Percentiles rank a stretch among this genome's conserved stretches.
Conservation (phyloP, 2,797 vertebrate species). For the Catharus ustulatus region DNA sequence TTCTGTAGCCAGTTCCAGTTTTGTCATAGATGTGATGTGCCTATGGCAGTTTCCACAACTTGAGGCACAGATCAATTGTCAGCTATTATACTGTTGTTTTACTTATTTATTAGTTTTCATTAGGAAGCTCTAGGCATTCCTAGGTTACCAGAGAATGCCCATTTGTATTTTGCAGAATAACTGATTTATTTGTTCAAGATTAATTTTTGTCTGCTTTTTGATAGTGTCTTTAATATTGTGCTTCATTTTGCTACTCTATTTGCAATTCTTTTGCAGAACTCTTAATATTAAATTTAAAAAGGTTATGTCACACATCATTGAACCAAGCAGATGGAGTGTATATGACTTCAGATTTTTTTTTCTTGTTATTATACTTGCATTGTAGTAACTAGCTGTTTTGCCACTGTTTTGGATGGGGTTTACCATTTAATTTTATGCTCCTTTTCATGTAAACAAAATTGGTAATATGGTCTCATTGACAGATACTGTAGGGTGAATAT, state of each 20-base stretch:
- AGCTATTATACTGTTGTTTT: background rate
- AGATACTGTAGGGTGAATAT: background rate
- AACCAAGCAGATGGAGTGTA: background rate
- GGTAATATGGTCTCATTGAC: background rate
- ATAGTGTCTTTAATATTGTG: background rate
- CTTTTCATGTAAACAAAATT: background rate
- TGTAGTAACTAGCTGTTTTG: background rate
- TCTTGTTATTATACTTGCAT: background rate
- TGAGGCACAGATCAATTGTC: background rate
- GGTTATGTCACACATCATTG: background rate
- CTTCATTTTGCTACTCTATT: background rate
- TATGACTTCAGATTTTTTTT: background rate
- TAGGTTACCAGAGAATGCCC: background rate
- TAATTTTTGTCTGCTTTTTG: background rate
- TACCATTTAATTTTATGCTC: background rate
- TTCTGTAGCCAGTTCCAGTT: background rate
- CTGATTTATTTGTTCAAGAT: background rate
- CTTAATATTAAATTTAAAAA: background rate
- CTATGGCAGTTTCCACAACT: background rate
- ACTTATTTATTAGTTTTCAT: background rate
- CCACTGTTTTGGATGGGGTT: background rate
- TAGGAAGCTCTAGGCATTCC: background rate
- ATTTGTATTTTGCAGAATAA: background rate
- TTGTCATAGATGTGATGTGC: background rate
- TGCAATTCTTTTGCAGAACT: background rate